These are phyloP conservation scores for Pelodytes ibericus DNA, from an alignment of 2,797 vertebrate species.

Conservation along the genomic window DNA sequence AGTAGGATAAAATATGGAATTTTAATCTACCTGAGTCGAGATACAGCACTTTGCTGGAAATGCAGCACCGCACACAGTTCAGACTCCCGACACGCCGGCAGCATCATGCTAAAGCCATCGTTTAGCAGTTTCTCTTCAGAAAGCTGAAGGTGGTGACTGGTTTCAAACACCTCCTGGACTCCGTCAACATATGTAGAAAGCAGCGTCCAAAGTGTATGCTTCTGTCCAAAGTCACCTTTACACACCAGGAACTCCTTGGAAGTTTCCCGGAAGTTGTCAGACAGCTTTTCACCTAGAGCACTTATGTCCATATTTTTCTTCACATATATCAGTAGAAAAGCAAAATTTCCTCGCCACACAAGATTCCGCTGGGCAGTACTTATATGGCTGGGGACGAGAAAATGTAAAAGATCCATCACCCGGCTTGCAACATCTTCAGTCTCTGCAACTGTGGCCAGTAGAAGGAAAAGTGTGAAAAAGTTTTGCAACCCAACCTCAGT, in stretches of 20 bases:
- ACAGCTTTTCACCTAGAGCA: slow-evolving; percentile 81
- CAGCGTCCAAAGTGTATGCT: slow-evolving; percentile 85
- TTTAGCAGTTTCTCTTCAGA: slow-evolving; percentile 92
- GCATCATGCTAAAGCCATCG: slow-evolving; percentile 90
- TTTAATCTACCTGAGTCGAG: slow-evolving; percentile 86
- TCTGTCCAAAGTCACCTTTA: slow-evolving; percentile 82
- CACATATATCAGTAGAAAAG: slow-evolving; percentile 85
- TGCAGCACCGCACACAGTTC: slow-evolving; percentile 84
- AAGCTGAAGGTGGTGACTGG: slow-evolving; percentile 78
- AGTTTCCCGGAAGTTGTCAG: slow-evolving; percentile 80
- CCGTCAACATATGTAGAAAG: slow-evolving; percentile 92
- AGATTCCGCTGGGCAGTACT: slow-evolving; percentile 73
- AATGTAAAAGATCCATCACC: slow-evolving; percentile 82
- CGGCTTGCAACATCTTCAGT: slow-evolving; percentile 86
- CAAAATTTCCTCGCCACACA: slow-evolving; percentile 86
- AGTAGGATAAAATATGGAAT: neutral
- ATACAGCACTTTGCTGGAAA: slow-evolving; percentile 85
- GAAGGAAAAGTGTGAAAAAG: slow-evolving; percentile 89
- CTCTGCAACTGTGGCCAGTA: slow-evolving; percentile 82
- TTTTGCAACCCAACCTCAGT: slow-evolving; percentile 90
- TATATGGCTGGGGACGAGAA: slow-evolving; percentile 74
- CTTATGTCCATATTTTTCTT: slow-evolving; percentile 86
- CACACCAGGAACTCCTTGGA: slow-evolving; percentile 92
- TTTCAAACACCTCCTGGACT: slow-evolving; percentile 92
- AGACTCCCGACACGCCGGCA: slow-evolving; percentile 86